Evolutionary conservation across 2,113 vertebrate species (phyloP), one percentile per base, ranked within the genome.

Genomic region (Amblyopsis rosae): DNA sequence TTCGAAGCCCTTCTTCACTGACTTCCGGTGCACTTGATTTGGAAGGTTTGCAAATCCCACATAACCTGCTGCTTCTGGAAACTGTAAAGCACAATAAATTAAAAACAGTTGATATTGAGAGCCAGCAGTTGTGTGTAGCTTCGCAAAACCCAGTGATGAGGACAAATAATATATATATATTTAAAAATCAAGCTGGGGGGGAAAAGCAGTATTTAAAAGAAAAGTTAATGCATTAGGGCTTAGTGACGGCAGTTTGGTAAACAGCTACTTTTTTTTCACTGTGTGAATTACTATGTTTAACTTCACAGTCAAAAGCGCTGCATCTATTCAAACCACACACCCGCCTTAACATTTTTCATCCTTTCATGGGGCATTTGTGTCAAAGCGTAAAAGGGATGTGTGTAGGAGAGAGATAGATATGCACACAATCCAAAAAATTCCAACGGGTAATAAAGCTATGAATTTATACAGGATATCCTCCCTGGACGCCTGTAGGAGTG

Each of bases 1-100:
- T 62, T 96, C 95, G 89, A 95, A 97, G 12, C 94, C 94, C 69
- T 96, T 95, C 88, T 95, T 95, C 73, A 98, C 96, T 8, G 95
- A 96, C 76, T 96, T 98, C 83, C 97, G 90, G 85, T 95, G 95
- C 62, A 93, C 96, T 85, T 95, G 91, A 83, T 95, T 96, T n/a
- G 95, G 94, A 41, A 96, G 93, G 83, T 96, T 96, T 69, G 94
- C 95, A 62, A 94, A 96, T 6, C 93, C 95, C 17, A 94, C 93
- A 75, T 94, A 95, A 59, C 94, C 94, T 3, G 88, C 75, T 0
- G 94, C 90, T 82, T 96, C 94, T 0, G 93, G 94, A 75, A 96
- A 94, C 95, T 95, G 82, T 4, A 11, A 41, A 16, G 15, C 59
- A 55, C 55, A 70, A 12, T 8, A 62, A 17, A 47, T 11, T n/a